phyloP scores from a whole-genome alignment of 2,888 invertebrate genomes.

The Polymixis lichenea region DNA sequence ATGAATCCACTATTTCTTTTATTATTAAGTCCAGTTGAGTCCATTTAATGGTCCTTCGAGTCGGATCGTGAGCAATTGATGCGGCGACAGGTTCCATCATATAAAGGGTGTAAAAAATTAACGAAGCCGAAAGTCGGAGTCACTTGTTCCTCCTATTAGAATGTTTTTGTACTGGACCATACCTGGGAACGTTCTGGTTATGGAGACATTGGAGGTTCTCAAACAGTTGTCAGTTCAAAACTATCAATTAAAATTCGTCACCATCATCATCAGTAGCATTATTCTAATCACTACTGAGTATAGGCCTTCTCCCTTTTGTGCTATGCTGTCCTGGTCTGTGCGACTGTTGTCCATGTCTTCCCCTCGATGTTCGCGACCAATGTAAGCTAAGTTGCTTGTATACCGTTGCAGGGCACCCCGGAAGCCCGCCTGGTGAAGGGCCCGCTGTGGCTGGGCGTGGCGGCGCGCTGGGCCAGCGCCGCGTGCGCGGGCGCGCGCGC shows the following conservation, averaged over 20 bases:
- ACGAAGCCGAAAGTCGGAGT: background rate
- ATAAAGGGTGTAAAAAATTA: background rate
- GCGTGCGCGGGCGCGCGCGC: conserved; percentile 60
- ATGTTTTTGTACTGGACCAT: background rate
- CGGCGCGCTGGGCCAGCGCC: conserved; percentile 82
- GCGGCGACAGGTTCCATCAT: background rate
- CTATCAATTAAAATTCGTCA: too few species aligned
- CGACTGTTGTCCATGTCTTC: too few species aligned
- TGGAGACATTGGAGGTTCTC: background rate
- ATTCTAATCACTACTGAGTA: background rate
- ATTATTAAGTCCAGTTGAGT: too few species aligned
- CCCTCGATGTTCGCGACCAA: background rate
- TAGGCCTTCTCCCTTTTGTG: background rate
- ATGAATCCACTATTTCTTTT: too few species aligned
- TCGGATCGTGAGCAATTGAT: too few species aligned
- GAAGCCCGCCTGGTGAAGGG: conserved; percentile 75
- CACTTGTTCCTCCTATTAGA: background rate
- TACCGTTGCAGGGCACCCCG: conserved; percentile 75
- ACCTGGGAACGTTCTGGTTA: background rate
- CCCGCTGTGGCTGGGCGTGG: conserved; percentile 84
- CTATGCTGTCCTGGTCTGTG: background rate
- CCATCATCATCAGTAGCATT: background rate
- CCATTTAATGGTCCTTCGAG: too few species aligned
- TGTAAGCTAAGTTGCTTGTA: rapidly evolving
- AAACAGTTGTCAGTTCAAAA: too few species aligned